Conservation (phyloP, 2,797 vertebrate species). For the Diglossa cyanea region DNA sequence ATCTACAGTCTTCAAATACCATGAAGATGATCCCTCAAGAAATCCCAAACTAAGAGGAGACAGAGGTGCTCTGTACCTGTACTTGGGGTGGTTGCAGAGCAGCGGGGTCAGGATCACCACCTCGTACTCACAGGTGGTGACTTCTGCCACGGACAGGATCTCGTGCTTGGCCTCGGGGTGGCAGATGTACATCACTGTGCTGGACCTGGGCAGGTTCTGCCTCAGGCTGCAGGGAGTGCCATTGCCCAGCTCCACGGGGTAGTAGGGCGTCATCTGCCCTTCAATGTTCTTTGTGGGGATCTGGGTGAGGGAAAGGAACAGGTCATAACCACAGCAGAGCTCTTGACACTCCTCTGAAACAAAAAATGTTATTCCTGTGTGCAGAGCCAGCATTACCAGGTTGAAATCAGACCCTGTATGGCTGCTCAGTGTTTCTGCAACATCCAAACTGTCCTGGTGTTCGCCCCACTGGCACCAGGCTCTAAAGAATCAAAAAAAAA, state of each 20-base stretch:
- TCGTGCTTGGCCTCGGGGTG: slow-evolving; percentile 98
- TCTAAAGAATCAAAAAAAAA: background rate
- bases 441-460: background rate
- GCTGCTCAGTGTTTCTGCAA: background rate
- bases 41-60: background rate
- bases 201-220: slow-evolving; percentile 85
- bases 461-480: background rate
- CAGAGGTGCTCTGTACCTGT: slow-evolving; percentile 79
- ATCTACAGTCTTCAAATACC: background rate
- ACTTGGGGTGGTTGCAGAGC: slow-evolving; percentile 93
- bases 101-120: slow-evolving; percentile 95
- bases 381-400: background rate
- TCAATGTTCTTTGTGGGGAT: slow-evolving; percentile 95
- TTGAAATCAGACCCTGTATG: background rate
- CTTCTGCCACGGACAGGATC: slow-evolving; percentile 95
- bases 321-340: background rate
- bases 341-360: background rate
- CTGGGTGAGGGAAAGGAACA: slow-evolving; percentile 69
- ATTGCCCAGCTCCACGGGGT: slow-evolving; percentile 89
- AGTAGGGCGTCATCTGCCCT: slow-evolving; percentile 96
- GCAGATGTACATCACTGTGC: slow-evolving; percentile 92
- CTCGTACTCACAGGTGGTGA: slow-evolving; percentile 96
- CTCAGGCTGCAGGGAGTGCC: slow-evolving; percentile 93
- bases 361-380: background rate
- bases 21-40: background rate